These are phyloP conservation scores for Delphinus delphis DNA, from an alignment of 2,113 vertebrate genomes.

Conservation along the genomic window DNA sequence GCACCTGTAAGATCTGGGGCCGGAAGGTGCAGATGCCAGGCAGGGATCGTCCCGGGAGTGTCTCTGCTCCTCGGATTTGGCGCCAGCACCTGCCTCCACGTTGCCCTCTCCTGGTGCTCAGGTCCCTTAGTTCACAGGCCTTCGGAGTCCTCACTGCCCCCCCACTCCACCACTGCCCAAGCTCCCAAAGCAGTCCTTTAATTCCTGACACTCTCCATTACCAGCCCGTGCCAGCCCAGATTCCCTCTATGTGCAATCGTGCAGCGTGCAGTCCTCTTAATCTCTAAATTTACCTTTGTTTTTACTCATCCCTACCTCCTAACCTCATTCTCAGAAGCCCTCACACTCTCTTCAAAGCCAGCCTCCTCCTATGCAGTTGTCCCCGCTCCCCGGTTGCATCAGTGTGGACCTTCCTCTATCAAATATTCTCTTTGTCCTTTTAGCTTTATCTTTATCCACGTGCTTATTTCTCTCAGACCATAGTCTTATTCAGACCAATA, in stretches of 20 bases:
- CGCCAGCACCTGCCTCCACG: neutral
- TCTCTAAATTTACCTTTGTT: neutral
- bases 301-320: neutral
- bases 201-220: too few species aligned
- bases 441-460: too few species aligned
- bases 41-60: accelerated
- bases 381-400: neutral
- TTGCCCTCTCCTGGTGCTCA: neutral
- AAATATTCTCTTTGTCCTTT: neutral
- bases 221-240: neutral
- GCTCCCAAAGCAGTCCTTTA: neutral
- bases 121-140: neutral
- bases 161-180: accelerated
- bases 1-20: too few species aligned
- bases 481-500: neutral
- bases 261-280: too few species aligned
- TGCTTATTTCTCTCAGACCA: neutral
- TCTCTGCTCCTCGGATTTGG: neutral
- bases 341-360: neutral
- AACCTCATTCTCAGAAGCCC: neutral
- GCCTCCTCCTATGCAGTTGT: neutral
- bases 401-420: neutral
- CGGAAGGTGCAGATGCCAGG: neutral
- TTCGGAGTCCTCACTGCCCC: too few species aligned
- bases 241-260: accelerated